Base-by-base conservation (phyloP, 2,888 invertebrate species). In the Globia sparganii region DNA sequence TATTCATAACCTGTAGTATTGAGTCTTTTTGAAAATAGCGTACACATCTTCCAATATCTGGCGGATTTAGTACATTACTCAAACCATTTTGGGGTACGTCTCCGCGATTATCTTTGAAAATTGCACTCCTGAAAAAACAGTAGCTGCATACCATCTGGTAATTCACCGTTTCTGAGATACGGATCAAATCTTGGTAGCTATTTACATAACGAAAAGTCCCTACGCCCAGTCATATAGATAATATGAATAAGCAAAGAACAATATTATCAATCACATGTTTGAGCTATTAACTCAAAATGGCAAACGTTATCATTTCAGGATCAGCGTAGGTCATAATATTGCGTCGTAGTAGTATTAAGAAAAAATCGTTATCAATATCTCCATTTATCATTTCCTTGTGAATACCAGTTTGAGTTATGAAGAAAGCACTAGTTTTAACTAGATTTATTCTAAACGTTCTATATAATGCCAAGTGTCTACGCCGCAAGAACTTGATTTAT, bases 311-410 rank as follows among this genome's bases (percentile, higher is more conserved):
- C 71, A 70, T 68, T 68, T 68, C 70, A 75, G 75, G 71, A 79
- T 71, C 75, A 82, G 56, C 59, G 9, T 28, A 72, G 80, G 64
- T 72, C 75, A 74, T n/a, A 75, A 43, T 69, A 84, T 62, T 80
- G 59, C 83, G 83, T 28, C 64, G 77, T 25, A 34, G 21, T 58
- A 49, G 72, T 28, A 71, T 56, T 28, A 37, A 31, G 2, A 74
- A 78, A 77, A 76, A 70, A 59, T n/a, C 9, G 21, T 31, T 58
- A 66, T 72, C 58, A n/a, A 43, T 34, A 69, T 68, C 59, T 64
- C 72, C n/a, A 56, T 69, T 31, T 66, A n/a, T 68, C 37, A 28
- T 64, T 64, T 68, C 53, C 43, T 80, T 59, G n/a, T 53, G 34
- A 75, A 59, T 59, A 49, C 28, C 34, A 56, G 59, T 73, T 59